Evolutionary conservation across 1,140 invertebrate species (phyloP), one percentile per base, ranked within the genome.

Genomic region (Lucilia sericata): DNA sequence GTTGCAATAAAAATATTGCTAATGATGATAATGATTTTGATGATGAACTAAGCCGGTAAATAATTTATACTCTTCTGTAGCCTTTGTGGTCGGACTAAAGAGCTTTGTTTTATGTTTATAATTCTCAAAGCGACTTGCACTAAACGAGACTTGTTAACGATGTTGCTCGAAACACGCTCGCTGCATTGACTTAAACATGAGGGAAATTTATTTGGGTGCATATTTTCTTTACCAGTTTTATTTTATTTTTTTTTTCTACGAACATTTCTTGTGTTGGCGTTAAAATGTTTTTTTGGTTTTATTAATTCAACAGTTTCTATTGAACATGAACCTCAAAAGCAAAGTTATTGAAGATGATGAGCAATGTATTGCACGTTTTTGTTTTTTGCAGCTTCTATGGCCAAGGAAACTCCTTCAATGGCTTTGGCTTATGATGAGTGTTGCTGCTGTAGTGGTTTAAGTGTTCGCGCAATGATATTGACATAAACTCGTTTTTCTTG

Each of bases 141-240:
- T 60, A 60, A 60, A 60, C 55, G 55, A 60, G 55, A 30, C 25
- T 30, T 30, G 25, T n/a, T 60, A 60, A 60, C n/a, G n/a, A n/a
- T n/a, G n/a, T n/a, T 4, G 51, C 51, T 60, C 51, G 17, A n/a
- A 13, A 60, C 51, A 60, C 55, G 55, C 14, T 60, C 14, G 55
- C n/a, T 60, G 55, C n/a, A 60, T 14, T 60, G 55, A 60, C 55
- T 60, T 60, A 60, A 60, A 60, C 55, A 60, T 60, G 55, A 60
- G 55, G 55, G 55, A 60, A 60, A 60, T 60, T n/a, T 60, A 60
- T 60, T 60, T 60, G 55, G 55, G 55, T 60, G 55, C 13, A 60
- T n/a, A 60, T 60, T 60, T 60, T 60, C n/a, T n/a, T n/a, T 60
- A 60, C 55, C 55, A 60, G 55, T 60, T 60, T 60, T 14, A 14